A percentile compares a stretch with the other conserved stretches of the same genome.
phyloP scores from a whole-genome alignment of 2,888 invertebrate species.

The Tipula confusa region DNA sequence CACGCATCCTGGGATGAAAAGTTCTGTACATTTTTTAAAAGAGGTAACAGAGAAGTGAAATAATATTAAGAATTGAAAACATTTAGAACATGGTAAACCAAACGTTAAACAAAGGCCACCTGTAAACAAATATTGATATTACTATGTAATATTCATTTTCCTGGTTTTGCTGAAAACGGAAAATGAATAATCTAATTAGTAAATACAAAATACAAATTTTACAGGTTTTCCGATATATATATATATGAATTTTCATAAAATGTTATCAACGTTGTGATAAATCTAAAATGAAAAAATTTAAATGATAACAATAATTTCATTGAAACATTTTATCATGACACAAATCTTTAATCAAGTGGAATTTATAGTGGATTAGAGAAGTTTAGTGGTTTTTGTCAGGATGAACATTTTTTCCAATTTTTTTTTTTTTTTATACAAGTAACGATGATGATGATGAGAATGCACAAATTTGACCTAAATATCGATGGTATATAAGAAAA shows the following conservation, averaged over 20 bases:
- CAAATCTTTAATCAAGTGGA: not conserved
- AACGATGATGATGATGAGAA: not conserved
- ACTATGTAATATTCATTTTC: not conserved
- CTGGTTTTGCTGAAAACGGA: not conserved
- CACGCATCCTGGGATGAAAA: no score
- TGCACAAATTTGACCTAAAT: not conserved
- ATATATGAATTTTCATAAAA: not conserved
- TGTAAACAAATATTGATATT: not conserved
- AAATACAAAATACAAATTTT: not conserved
- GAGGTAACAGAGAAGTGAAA: no score
- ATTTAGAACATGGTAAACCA: no score
- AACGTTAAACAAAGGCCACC: not conserved
- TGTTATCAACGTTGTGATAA: not conserved
- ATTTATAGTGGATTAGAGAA: conserved; percentile 4
- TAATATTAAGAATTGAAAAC: no score
- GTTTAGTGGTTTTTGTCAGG: not conserved
- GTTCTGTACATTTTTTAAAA: no score
- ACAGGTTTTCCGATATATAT: not conserved
- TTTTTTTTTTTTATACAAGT: not conserved
- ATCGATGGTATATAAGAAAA: not conserved
- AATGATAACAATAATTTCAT: not conserved
- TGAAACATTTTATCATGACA: conserved; percentile 1
- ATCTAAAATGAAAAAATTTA: not conserved
- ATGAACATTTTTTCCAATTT: not conserved
- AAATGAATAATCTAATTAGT: not conserved